Base-by-base conservation (phyloP, 2,797 vertebrate genomes). In the Tiaroga cobitis region DNA sequence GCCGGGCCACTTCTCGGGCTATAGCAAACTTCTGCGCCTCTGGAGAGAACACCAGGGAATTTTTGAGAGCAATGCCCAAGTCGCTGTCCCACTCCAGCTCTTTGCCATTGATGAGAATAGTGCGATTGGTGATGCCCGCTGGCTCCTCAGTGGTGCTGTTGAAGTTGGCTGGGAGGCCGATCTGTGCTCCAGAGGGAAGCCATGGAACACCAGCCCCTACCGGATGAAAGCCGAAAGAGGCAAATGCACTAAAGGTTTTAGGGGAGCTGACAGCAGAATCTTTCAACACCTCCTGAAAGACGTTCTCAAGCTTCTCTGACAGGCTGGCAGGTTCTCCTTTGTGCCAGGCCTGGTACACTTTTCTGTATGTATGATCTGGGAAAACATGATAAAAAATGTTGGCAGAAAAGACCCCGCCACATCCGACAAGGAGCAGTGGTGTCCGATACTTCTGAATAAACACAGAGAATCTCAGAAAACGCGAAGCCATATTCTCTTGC, bases 131-230 rank as follows among this genome's bases (percentile, higher is more conserved):
- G 91, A 95, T 96, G 59, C 95, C 95, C 2, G 84, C 87, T 0
- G 78, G 43, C 82, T 96, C 91, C 0, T 93, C 92, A 0, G 21
- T 2, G 0, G 94, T 94, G 90, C 95, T 94, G 90, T 96, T 96
- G 86, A 98, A 99, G 91, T 96, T 97, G 41, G 95, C 95, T 0
- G 98, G 97, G 88, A 99, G 95, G 88, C 97, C 97, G 5, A 99
- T 94, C 18, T 96, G 89, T 1, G 94, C 96, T 2, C 98, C 96
- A 0, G 91, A 87, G 1, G 97, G 96, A 29, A 98, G 92, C 95
- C 96, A 96, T 0, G 98, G 96, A 67, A 98, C 89, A 7, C 97
- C 98, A 0, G 97, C 97, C 0, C 96, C 96, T 43, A 98, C 94
- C 0, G 97, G 97, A 37, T 96, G 96, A 91, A 99, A 98, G 29